Evolutionary conservation across 1,140 invertebrate genomes (phyloP).

Genomic region (Pseudoatta argentina): DNA sequence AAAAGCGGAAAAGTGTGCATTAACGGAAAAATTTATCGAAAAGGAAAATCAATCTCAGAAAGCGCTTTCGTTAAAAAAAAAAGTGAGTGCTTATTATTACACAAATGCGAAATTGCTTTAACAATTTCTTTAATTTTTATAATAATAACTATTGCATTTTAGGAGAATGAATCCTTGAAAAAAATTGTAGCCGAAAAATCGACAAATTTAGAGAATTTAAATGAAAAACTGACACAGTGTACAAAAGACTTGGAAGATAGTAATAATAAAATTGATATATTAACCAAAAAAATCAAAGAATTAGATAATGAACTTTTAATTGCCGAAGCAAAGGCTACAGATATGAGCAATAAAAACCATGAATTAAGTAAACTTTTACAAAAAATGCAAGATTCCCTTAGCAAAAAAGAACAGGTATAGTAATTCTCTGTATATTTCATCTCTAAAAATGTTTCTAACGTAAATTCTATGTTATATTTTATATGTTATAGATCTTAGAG

Average conservation of each 20-base stretch:
- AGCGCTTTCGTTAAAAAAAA: constrained; percentile 67
- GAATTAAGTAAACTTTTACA: constrained; percentile 75
- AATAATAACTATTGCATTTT: constrained; percentile 16
- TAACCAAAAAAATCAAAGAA: constrained; percentile 74
- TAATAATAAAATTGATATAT: constrained; percentile 71
- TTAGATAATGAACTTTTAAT: constrained; percentile 65
- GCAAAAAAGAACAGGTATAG: constrained; percentile 77
- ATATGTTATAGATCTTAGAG: constrained; percentile 75
- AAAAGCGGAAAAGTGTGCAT: constrained; percentile 79
- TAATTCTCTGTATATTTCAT: constrained; percentile 21
- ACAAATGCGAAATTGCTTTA: constrained; percentile 25
- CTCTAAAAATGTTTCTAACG: neutral
- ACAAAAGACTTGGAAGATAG: constrained; percentile 74
- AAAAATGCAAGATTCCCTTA: constrained; percentile 77
- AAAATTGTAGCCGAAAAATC: constrained; percentile 80
- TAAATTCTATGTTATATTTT: constrained; percentile 36
- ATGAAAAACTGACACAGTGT: constrained; percentile 48
- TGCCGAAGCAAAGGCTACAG: constrained; percentile 63
- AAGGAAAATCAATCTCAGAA: constrained; percentile 76
- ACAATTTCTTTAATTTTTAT: constrained; percentile 14
- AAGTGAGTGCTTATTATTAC: constrained; percentile 68
- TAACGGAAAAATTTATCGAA: constrained; percentile 73
- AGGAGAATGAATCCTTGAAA: constrained; percentile 80
- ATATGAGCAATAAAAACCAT: constrained; percentile 73
- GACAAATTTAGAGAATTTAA: constrained; percentile 64